Conservation (phyloP, 2,113 vertebrate genomes). For the Rhinolophus ferrumequinum region DNA sequence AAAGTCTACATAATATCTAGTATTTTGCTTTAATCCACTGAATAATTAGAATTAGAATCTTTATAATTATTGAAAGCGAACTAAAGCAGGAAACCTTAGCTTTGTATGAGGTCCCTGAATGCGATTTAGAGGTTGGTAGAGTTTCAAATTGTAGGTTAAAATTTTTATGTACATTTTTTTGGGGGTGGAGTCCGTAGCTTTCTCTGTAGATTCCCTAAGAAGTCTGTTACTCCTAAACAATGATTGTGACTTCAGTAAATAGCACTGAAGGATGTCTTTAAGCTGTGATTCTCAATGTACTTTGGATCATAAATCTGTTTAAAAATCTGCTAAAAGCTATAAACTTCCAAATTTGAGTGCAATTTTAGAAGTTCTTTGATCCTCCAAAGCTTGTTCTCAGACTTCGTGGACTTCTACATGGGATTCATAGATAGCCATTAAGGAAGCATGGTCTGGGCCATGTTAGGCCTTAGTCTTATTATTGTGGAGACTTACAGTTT, state of each 20-base stretch:
- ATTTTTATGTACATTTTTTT: not conserved
- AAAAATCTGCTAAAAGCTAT: conserved; percentile 17
- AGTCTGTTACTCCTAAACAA: not conserved
- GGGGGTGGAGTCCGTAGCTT: not conserved
- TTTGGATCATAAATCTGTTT: not conserved
- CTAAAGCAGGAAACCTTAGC: not conserved
- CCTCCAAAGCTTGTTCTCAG: not conserved
- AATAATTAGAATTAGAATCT: not conserved
- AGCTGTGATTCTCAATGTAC: not conserved
- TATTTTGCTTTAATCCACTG: not conserved
- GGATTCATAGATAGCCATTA: not conserved
- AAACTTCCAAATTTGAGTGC: not conserved
- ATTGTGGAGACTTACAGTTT: not conserved
- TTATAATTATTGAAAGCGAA: not conserved
- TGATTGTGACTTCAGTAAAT: conserved; percentile 9
- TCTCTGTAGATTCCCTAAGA: not conserved
- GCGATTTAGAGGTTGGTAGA: not conserved
- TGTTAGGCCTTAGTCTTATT: not conserved
- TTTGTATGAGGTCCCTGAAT: not conserved
- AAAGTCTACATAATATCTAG: not conserved
- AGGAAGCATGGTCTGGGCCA: not conserved
- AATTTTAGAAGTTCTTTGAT: not conserved
- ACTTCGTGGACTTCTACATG: not conserved
- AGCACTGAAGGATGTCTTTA: not conserved
- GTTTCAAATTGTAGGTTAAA: not conserved